Conservation (phyloP, 2,113 vertebrate genomes). For the Apus apus region DNA sequence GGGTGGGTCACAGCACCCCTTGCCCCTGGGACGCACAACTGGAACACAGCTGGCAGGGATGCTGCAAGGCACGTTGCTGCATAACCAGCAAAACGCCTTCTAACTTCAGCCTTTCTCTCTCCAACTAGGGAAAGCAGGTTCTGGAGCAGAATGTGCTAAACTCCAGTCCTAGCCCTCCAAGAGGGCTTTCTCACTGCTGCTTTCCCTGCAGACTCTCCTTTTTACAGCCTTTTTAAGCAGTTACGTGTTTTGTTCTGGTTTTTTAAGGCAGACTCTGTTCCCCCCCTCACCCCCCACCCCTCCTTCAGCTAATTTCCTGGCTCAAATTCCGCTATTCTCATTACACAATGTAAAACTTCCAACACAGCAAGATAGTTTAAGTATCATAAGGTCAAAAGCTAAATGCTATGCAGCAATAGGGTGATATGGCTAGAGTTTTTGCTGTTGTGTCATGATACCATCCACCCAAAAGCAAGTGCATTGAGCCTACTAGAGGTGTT, state of each 20-base stretch:
- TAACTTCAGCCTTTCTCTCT: neutral
- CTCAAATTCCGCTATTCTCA: neutral
- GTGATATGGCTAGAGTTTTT: neutral
- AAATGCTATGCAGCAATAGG: neutral
- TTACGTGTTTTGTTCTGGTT: neutral
- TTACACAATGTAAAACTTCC: neutral
- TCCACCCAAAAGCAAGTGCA: neutral
- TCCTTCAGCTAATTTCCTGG: neutral
- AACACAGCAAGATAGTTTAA: neutral
- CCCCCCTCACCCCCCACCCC: neutral
- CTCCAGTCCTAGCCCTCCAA: neutral
- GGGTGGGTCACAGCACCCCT: neutral
- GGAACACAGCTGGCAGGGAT: neutral
- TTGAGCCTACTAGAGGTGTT: neutral
- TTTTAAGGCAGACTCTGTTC: neutral
- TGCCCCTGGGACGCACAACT: neutral
- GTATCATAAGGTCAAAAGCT: neutral
- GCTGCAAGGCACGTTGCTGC: neutral
- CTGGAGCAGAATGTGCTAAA: neutral
- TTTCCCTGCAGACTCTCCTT: neutral
- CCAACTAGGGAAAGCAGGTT: neutral
- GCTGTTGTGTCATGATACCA: neutral
- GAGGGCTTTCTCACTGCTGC: neutral
- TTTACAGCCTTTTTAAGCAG: neutral
- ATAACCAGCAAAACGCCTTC: neutral